Evolutionary conservation across 1,140 invertebrate species (phyloP).

Genomic region (Parapsyche elsis): DNA sequence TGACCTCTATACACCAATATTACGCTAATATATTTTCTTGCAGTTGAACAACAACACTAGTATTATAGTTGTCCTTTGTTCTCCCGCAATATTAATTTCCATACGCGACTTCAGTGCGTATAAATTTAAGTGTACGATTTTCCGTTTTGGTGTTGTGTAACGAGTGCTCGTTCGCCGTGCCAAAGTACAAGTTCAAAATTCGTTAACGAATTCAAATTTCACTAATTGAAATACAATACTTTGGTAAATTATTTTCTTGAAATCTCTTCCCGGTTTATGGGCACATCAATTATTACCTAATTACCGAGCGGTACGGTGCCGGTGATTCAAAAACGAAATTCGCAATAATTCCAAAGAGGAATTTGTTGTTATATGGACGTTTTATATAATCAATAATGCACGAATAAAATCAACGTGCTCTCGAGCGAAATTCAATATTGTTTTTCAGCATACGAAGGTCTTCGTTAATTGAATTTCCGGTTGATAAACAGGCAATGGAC

Average conservation of each 20-base stretch:
- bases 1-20: not conserved
- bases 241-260: not conserved
- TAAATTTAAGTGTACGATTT: no score
- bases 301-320: not conserved
- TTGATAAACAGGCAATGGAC: not conserved
- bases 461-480: slow-evolving; percentile 14
- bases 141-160: not conserved
- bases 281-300: slow-evolving; percentile 18
- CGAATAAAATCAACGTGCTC: slow-evolving; percentile 11
- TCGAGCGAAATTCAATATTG: slow-evolving; percentile 10
- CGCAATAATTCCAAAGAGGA: not conserved
- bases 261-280: not conserved
- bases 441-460: not conserved
- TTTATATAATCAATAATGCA: slow-evolving; percentile 2
- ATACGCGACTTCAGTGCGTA: no score
- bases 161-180: not conserved
- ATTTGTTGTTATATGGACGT: not conserved
- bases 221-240: slow-evolving; percentile 28
- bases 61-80: not conserved
- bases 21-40: slow-evolving; percentile 15
- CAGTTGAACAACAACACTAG: no score
- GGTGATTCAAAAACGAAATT: not conserved
- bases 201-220: not conserved
- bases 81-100: no score
- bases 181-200: no score